Percentiles rank a stretch among this genome's conserved stretches.
Evolutionary conservation across 2,888 invertebrate genomes (phyloP).

Genomic region (Acleris laterana): DNA sequence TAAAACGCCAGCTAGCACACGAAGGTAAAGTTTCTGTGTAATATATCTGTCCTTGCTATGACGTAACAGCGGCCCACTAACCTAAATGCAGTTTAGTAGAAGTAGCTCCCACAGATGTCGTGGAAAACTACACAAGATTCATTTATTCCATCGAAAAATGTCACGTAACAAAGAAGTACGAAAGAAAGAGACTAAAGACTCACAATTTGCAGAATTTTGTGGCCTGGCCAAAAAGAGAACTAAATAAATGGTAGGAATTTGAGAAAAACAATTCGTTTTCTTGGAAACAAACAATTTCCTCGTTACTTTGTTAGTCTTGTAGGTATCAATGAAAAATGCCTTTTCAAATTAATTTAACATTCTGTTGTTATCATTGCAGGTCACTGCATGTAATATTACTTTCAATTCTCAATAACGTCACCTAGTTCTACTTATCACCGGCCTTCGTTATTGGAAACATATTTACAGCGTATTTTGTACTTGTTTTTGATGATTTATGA

Average conservation of each 20-base stretch:
- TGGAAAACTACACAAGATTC: constrained; percentile 13
- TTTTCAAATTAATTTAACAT: constrained; percentile 11
- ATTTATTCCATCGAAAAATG: not conserved
- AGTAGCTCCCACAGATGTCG: constrained; percentile 20
- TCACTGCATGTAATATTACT: constrained; percentile 18
- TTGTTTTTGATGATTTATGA: too few relatives aligned
- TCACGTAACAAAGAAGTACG: not conserved
- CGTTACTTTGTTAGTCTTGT: not conserved
- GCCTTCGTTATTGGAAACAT: constrained; percentile 12
- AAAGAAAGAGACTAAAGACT: too few relatives aligned
- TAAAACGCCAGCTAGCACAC: constrained; percentile 16
- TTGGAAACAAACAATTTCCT: too few relatives aligned
- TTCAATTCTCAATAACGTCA: constrained; percentile 20
- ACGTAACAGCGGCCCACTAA: constrained; percentile 41
- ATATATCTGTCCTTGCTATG: constrained; percentile 35
- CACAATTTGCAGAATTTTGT: too few relatives aligned
- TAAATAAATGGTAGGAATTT: too few relatives aligned
- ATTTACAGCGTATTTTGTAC: too few relatives aligned
- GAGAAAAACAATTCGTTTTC: too few relatives aligned
- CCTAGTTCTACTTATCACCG: constrained; percentile 16
- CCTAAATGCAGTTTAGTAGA: constrained; percentile 40
- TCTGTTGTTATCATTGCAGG: constrained; percentile 20
- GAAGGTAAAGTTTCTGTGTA: constrained; percentile 36
- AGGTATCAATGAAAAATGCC: not conserved
- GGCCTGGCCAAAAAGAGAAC: too few relatives aligned